These are phyloP conservation scores for Philopotamus ludificatus DNA, from an alignment of 1,140 invertebrate species.

Conservation along the genomic window DNA sequence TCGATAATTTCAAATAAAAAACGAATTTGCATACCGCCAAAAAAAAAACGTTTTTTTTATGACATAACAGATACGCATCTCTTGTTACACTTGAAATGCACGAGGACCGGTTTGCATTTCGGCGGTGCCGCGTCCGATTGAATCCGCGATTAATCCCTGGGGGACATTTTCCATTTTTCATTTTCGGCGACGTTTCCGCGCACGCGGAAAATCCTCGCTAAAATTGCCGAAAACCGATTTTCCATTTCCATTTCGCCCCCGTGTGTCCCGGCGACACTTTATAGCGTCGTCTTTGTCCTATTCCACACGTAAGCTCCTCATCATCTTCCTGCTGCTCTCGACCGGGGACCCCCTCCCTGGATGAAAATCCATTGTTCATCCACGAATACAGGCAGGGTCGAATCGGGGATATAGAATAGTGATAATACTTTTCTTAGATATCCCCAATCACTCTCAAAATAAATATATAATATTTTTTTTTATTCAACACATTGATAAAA, in stretches of 20 bases:
- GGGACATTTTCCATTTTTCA: constrained; percentile 21
- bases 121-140: constrained; percentile 12
- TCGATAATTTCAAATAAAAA: too few species aligned
- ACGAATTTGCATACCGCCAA: too few species aligned
- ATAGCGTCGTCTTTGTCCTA: constrained; percentile 14
- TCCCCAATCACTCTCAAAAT: too few species aligned
- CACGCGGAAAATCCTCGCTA: constrained; percentile 26
- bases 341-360: neutral
- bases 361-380: neutral
- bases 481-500: too few species aligned
- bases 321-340: constrained; percentile 14
- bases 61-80: neutral
- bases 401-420: neutral
- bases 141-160: constrained; percentile 26
- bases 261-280: constrained; percentile 2
- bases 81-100: neutral
- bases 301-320: constrained; percentile 34
- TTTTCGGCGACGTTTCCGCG: constrained; percentile 22
- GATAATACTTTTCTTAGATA: too few species aligned
- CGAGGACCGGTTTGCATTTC: constrained; percentile 14
- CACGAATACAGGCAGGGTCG: neutral
- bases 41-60: too few species aligned
- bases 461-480: too few species aligned
- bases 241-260: neutral
- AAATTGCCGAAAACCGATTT: constrained; percentile 14